These are phyloP conservation scores for Gobius niger DNA, from an alignment of 2,113 vertebrate species.

Conservation along the genomic window DNA sequence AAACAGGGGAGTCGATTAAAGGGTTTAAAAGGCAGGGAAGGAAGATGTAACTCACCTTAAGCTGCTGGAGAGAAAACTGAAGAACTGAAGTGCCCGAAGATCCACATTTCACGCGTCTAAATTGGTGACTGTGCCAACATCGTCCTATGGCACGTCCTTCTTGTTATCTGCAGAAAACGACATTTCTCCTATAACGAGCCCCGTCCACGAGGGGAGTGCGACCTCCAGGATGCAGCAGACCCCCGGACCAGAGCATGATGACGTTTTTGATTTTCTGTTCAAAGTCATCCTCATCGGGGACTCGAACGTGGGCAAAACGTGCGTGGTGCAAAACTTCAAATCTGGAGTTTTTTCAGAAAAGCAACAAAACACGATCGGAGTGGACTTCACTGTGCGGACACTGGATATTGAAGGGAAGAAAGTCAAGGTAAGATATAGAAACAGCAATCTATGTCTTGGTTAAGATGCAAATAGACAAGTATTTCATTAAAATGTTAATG, in stretches of 20 bases:
- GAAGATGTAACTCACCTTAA: background rate
- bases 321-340: conserved; percentile 93
- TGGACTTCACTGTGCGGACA: conserved; percentile 93
- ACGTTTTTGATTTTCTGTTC: conserved; percentile 92
- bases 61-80: background rate
- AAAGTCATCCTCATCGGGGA: conserved; percentile 97
- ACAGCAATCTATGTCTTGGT: no score
- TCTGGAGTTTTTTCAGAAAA: conserved; percentile 82
- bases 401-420: conserved; percentile 88
- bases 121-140: background rate
- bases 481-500: no score
- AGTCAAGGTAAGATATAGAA: conserved; percentile 73
- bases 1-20: background rate
- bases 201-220: background rate
- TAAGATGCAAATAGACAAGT: no score
- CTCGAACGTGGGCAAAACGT: conserved; percentile 96
- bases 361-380: conserved; percentile 96
- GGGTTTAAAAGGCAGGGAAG: background rate
- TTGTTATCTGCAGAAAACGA: conserved; percentile 4
- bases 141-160: background rate
- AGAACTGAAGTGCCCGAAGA: no score
- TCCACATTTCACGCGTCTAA: background rate
- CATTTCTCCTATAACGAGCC: background rate
- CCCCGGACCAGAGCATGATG: conserved; percentile 74
- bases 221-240: conserved; percentile 82